Conservation (phyloP, 2,113 vertebrate species). For the Pomatostomus ruficeps region DNA sequence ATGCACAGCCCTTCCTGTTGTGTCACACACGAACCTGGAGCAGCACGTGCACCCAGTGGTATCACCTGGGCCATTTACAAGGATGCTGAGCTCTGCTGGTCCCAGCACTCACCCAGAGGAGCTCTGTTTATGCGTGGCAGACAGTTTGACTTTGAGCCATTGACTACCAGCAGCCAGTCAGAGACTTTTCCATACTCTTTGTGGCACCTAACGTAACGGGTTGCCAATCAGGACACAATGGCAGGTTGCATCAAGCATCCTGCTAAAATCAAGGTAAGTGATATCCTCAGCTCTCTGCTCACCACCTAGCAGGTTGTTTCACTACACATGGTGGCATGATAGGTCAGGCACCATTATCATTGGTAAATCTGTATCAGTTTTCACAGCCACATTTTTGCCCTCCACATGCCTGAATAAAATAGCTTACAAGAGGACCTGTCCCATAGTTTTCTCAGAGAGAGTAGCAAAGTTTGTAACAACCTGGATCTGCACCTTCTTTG, state of each 20-base stretch:
- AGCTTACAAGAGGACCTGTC: neutral
- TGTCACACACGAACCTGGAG: neutral
- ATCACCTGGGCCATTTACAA: neutral
- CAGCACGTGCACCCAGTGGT: neutral
- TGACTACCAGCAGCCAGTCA: neutral
- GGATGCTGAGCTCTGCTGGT: neutral
- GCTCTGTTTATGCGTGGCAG: neutral
- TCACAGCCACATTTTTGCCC: neutral
- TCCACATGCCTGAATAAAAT: rapidly evolving
- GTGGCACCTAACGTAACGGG: neutral
- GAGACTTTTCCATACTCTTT: neutral
- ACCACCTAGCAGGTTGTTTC: neutral
- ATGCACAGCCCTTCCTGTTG: neutral
- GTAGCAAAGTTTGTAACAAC: neutral
- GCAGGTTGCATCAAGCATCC: neutral
- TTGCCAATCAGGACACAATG: neutral
- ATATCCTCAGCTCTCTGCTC: neutral
- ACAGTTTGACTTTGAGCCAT: neutral
- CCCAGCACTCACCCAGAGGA: neutral
- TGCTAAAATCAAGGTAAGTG: neutral
- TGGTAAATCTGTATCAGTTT: neutral
- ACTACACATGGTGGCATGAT: neutral
- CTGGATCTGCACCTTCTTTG: neutral
- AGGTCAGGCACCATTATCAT: neutral
- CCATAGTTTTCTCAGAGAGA: neutral